Evolutionary conservation across 2,888 invertebrate genomes (phyloP).

Genomic region (Hyalella azteca): DNA sequence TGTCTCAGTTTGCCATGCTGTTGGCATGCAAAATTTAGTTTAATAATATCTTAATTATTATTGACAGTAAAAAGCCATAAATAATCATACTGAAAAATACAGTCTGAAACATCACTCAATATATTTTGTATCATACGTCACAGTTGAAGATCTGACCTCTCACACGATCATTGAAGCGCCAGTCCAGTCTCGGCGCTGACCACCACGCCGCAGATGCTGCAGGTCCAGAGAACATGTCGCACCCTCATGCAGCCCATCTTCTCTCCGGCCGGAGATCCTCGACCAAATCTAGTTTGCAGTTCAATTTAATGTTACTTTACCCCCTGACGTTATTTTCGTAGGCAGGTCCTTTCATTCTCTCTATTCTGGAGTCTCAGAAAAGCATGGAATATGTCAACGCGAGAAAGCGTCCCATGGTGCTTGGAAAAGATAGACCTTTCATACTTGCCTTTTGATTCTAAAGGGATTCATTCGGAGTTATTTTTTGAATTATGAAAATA

Average conservation of each 20-base stretch:
- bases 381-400: constrained; percentile 6
- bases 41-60: too few relatives aligned
- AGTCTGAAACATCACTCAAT: too few relatives aligned
- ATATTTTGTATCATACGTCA: too few relatives aligned
- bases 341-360: constrained; percentile 8
- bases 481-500: too few relatives aligned
- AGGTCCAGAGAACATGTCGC: background rate
- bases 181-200: background rate
- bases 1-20: too few relatives aligned
- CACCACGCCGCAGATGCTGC: background rate
- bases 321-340: constrained; percentile 28
- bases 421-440: too few relatives aligned
- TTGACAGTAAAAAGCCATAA: too few relatives aligned
- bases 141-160: too few relatives aligned
- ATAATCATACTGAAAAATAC: too few relatives aligned
- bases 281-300: constrained; percentile 33
- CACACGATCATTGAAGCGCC: background rate
- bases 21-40: too few relatives aligned
- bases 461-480: too few relatives aligned
- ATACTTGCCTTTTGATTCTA: too few relatives aligned
- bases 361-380: constrained; percentile 15
- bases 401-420: background rate
- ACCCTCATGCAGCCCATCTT: constrained; percentile 16
- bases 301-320: constrained; percentile 35
- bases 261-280: constrained; percentile 30